phyloP scores from a whole-genome alignment of 2,113 vertebrate genomes.

The Pluvianellus socialis region DNA sequence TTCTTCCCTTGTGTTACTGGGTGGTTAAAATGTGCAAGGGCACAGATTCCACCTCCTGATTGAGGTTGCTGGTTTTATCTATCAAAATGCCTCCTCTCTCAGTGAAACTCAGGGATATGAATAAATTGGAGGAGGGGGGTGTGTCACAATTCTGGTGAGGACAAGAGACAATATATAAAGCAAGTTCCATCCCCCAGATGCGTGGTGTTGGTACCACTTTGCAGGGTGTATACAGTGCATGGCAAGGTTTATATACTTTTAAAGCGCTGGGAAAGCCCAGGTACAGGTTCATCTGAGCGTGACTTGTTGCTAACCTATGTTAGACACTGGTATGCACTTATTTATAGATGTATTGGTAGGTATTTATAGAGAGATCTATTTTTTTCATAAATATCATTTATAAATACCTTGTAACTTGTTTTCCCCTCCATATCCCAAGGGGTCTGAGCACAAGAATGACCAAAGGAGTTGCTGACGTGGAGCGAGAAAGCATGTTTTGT shows the following conservation, averaged over 20 bases:
- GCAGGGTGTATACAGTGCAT: no score
- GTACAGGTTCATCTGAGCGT: neutral
- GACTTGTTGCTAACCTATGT: neutral
- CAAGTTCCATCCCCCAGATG: neutral
- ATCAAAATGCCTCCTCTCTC: neutral
- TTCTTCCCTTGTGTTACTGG: neutral
- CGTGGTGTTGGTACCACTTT: fast-evolving
- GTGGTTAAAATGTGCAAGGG: neutral
- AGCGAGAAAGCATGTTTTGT: neutral
- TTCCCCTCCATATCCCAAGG: neutral
- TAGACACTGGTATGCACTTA: neutral
- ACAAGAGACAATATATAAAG: neutral
- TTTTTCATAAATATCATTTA: neutral
- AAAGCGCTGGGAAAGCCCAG: neutral
- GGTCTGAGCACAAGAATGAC: neutral
- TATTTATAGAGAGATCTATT: neutral
- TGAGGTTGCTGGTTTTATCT: neutral
- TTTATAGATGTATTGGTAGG: neutral
- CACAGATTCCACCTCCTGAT: neutral
- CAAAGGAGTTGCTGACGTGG: neutral
- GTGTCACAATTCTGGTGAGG: neutral
- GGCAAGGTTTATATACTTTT: neutral
- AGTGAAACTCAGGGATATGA: fast-evolving
- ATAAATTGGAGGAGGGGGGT: fast-evolving
- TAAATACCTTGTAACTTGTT: neutral